A percentile compares a stretch with the other conserved stretches of the same genome.
Evolutionary conservation across 2,797 vertebrate species (phyloP).

Genomic region (Enoplosus armatus): DNA sequence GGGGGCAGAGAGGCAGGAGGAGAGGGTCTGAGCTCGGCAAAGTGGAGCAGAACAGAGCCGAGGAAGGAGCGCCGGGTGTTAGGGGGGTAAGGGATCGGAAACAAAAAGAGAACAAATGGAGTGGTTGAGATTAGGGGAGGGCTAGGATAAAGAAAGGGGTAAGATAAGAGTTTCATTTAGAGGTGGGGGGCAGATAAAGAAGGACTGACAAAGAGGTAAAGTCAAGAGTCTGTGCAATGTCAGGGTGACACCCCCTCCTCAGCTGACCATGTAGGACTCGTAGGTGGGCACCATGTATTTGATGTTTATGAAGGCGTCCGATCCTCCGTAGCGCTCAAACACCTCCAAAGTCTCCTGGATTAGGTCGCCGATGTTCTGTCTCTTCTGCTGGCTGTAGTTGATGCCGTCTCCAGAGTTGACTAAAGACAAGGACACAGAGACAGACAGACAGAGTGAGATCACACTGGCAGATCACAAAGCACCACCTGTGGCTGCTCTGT

Average conservation of each 20-base stretch:
- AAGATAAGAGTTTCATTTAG: not conserved
- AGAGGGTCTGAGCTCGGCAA: not conserved
- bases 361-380: conserved; percentile 92
- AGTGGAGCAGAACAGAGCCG: not conserved
- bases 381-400: conserved; percentile 92
- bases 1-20: not conserved
- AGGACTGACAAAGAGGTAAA: not conserved
- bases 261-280: conserved; percentile 80
- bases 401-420: conserved; percentile 92
- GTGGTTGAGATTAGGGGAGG: not conserved
- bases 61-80: not conserved
- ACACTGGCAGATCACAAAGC: too few relatives aligned
- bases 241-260: not conserved
- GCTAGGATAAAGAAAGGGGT: conserved; percentile 3
- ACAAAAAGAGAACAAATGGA: conserved; percentile 11
- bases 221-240: conserved; percentile 15
- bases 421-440: conserved; percentile 61
- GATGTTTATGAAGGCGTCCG: conserved; percentile 86
- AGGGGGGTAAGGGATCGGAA: not conserved
- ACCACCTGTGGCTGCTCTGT: conserved; percentile 58
- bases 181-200: conserved; percentile 16
- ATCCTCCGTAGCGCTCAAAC: conserved; percentile 87
- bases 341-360: conserved; percentile 94
- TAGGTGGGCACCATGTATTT: conserved; percentile 89
- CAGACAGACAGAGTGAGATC: conserved; percentile 13